These are phyloP conservation scores for Baccha elongata DNA, from an alignment of 2,888 invertebrate species.

Conservation along the genomic window DNA sequence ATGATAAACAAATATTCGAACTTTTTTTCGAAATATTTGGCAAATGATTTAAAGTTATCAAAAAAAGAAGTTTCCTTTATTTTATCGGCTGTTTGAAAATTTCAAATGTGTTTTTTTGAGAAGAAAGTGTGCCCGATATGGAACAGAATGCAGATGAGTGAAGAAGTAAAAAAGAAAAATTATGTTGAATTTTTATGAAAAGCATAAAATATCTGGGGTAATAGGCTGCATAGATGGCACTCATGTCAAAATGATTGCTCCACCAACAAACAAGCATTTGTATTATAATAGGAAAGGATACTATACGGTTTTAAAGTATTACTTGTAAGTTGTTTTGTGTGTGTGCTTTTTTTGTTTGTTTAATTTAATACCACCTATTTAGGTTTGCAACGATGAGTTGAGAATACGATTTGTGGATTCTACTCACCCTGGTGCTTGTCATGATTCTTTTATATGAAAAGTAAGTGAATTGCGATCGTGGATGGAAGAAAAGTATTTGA, in stretches of 20 bases:
- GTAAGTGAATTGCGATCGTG: constrained; percentile 35
- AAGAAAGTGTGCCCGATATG: too few species aligned
- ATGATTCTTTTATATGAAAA: constrained; percentile 51
- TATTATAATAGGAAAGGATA: too few species aligned
- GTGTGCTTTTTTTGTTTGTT: neutral
- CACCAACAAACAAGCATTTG: neutral
- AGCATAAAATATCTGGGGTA: neutral
- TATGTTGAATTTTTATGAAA: neutral
- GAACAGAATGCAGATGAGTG: too few species aligned
- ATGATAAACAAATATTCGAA: too few species aligned
- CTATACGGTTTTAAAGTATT: too few species aligned
- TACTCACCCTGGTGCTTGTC: constrained; percentile 5
- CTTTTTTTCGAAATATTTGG: too few species aligned
- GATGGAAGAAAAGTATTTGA: constrained; percentile 42
- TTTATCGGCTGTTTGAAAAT: too few species aligned
- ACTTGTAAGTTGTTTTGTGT: too few species aligned
- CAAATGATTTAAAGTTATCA: too few species aligned
- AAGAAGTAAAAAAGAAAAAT: too few species aligned
- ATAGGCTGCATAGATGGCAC: neutral
- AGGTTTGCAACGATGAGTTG: constrained; percentile 59
- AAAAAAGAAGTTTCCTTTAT: too few species aligned
- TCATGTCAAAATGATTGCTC: neutral
- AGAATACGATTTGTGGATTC: constrained; percentile 36
- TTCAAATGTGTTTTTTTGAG: too few species aligned
- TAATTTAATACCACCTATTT: constrained; percentile 2